Evolutionary conservation across 1,140 invertebrate species (phyloP).

Genomic region (Drosophila lini): DNA sequence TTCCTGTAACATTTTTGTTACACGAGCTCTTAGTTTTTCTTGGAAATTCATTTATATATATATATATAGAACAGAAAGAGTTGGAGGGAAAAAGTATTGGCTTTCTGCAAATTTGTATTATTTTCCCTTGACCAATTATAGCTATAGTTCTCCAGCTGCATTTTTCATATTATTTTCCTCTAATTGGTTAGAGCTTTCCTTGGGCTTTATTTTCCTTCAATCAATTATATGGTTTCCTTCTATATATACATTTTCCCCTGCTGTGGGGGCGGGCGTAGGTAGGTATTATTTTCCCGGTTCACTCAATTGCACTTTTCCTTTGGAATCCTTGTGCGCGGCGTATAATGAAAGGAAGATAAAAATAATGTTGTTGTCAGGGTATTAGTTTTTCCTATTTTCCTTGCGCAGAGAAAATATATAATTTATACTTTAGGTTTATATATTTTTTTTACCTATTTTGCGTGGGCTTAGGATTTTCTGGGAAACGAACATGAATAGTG

Average conservation of each 20-base stretch:
- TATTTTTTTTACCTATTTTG: neutral
- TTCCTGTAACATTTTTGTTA: neutral
- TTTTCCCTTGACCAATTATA: neutral
- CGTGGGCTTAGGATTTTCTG: neutral
- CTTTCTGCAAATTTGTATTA: neutral
- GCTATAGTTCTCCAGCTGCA: neutral
- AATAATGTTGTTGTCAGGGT: neutral
- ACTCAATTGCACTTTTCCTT: neutral
- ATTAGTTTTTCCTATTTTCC: neutral
- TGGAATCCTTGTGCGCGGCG: neutral
- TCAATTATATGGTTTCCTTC: constrained; percentile 5
- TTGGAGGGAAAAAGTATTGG: neutral
- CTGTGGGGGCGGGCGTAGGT: neutral
- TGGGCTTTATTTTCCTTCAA: constrained; percentile 11
- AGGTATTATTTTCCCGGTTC: constrained; percentile 3
- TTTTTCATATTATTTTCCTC: constrained; percentile 6
- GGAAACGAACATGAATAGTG: neutral
- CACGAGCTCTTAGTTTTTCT: neutral
- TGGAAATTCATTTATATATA: neutral
- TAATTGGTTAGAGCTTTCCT: constrained; percentile 7
- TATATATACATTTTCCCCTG: neutral
- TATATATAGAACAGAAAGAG: neutral
- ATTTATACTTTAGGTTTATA: neutral
- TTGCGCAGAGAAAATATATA: neutral
- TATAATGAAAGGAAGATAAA: neutral